Percentiles rank a stretch among this genome's conserved stretches.
phyloP scores from a whole-genome alignment of 2,113 vertebrate species.

The Pseudorhombus dupliciocellatus region DNA sequence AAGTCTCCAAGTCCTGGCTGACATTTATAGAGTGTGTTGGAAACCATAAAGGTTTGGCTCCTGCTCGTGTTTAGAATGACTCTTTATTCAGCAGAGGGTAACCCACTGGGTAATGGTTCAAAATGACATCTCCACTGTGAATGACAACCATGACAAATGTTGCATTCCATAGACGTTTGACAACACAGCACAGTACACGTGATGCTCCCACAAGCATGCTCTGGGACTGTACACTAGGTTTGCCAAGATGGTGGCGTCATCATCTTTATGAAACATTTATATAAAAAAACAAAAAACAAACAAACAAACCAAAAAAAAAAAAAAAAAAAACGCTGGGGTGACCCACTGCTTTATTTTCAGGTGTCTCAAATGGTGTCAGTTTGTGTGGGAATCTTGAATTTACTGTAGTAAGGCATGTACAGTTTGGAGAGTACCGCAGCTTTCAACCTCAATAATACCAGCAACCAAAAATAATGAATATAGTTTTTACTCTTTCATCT shows the following conservation, averaged over 20 bases:
- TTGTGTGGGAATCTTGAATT: slow-evolving; percentile 56
- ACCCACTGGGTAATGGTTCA: slow-evolving; percentile 45
- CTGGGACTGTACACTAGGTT: slow-evolving; percentile 76
- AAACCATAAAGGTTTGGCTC: slow-evolving; percentile 27
- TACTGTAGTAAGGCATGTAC: slow-evolving; percentile 73
- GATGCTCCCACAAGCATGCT: slow-evolving; percentile 76
- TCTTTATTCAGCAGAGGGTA: slow-evolving; percentile 47
- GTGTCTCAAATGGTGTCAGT: slow-evolving; percentile 42
- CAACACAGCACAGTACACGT: slow-evolving; percentile 79
- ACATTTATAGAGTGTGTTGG: slow-evolving; percentile 25
- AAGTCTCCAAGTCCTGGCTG: slow-evolving; percentile 35
- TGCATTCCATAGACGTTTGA: slow-evolving; percentile 79
- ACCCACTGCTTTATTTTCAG: slow-evolving; percentile 49
- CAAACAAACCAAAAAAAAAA: slow-evolving; percentile 41
- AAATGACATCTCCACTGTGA: slow-evolving; percentile 67
- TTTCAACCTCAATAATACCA: slow-evolving; percentile 46
- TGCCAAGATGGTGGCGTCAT: slow-evolving; percentile 56
- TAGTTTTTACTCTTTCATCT: slow-evolving; percentile 35
- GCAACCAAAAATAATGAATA: slow-evolving; percentile 64
- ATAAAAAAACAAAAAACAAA: slow-evolving; percentile 32
- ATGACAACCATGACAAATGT: slow-evolving; percentile 74
- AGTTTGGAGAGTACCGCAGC: slow-evolving; percentile 68
- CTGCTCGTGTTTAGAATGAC: slow-evolving; percentile 28
- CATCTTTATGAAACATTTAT: slow-evolving; percentile 55
- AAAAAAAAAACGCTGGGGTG: slow-evolving; percentile 44